phyloP scores from a whole-genome alignment of 2,113 vertebrate genomes.

The Petrocephalus microphthalmus region DNA sequence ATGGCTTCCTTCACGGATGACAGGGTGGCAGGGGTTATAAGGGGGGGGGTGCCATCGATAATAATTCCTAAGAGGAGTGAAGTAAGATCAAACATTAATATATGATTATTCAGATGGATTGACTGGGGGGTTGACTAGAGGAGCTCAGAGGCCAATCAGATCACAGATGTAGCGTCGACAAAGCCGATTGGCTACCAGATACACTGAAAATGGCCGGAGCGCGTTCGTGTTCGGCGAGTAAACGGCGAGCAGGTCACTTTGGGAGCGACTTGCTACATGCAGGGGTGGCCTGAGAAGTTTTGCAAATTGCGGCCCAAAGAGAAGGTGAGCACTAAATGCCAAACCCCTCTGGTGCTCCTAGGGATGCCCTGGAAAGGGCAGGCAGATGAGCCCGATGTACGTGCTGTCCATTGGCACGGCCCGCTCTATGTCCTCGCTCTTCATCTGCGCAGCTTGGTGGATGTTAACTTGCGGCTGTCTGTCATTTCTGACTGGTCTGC shows the following conservation, averaged over 20 bases:
- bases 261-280: background rate
- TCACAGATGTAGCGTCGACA: background rate
- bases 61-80: background rate
- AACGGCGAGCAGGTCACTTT: background rate
- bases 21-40: background rate
- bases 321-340: background rate
- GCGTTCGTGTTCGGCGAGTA: background rate
- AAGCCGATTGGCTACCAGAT: background rate
- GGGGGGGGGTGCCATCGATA: background rate
- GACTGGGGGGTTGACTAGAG: background rate
- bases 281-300: background rate
- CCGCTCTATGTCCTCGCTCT: too few species aligned
- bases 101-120: background rate
- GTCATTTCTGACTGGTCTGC: background rate
- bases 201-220: background rate
- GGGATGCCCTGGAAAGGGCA: background rate
- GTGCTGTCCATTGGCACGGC: background rate
- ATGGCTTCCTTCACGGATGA: conserved; percentile 29
- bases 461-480: background rate
- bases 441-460: background rate
- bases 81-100: background rate
- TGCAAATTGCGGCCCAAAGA: background rate
- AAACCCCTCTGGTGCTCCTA: background rate
- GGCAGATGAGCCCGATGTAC: background rate
- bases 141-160: background rate